A percentile compares a stretch with the other conserved stretches of the same genome.
phyloP scores from a whole-genome alignment of 2,888 invertebrate genomes.

The Napeogenes inachia region DNA sequence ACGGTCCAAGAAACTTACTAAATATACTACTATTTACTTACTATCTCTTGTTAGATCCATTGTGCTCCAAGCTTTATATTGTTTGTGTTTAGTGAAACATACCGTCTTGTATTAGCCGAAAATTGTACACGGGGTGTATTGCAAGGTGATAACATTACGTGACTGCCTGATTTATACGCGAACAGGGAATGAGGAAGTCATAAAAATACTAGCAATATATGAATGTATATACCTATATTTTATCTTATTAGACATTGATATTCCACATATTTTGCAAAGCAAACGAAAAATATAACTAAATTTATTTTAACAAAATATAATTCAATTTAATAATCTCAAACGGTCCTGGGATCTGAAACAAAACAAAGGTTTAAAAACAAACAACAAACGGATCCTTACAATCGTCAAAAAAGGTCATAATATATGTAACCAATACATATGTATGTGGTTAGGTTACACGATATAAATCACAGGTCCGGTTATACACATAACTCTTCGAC shows the following conservation, averaged over 20 bases:
- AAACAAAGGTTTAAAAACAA: constrained; percentile 35
- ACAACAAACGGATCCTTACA: constrained; percentile 28
- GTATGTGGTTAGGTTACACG: constrained; percentile 55
- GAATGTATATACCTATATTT: constrained; percentile 3
- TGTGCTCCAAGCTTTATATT: constrained; percentile 22
- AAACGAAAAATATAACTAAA: too few relatives aligned
- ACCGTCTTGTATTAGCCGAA: constrained; percentile 16
- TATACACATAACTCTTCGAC: constrained; percentile 67
- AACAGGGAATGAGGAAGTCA: constrained; percentile 12
- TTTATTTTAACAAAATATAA: too few relatives aligned
- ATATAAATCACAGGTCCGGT: constrained; percentile 67
- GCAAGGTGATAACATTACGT: constrained; percentile 21
- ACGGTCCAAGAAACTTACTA: constrained; percentile 38
- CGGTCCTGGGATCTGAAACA: constrained; percentile 28
- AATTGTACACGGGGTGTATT: constrained; percentile 15
- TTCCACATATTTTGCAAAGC: too few relatives aligned
- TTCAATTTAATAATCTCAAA: too few relatives aligned
- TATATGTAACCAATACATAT: constrained; percentile 51
- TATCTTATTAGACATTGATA: constrained; percentile 6
- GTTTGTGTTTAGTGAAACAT: constrained; percentile 21
- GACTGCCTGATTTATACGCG: constrained; percentile 19
- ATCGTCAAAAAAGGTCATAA: constrained; percentile 41
- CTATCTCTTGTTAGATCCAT: constrained; percentile 19
- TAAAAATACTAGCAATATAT: constrained; percentile 18
- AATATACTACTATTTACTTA: constrained; percentile 34